These are phyloP conservation scores for Galago senegalensis DNA, from an alignment of 2,797 vertebrate genomes.

Conservation along the genomic window DNA sequence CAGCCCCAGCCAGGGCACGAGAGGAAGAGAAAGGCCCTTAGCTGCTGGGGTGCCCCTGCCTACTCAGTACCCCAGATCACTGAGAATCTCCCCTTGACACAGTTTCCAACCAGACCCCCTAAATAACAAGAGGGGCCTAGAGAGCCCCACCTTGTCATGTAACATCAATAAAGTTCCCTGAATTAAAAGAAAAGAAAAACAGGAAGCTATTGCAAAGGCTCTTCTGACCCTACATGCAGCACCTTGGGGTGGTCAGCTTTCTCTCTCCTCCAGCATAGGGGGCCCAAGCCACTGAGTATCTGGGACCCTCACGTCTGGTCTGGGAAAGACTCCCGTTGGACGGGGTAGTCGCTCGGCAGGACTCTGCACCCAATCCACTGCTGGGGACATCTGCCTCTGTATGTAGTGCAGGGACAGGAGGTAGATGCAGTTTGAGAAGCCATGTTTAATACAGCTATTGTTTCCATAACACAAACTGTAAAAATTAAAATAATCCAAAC, in stretches of 20 bases:
- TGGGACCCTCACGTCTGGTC: background rate
- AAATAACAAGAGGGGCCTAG: too few species aligned
- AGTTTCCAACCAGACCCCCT: too few species aligned
- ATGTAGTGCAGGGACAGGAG: background rate
- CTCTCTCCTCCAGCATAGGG: background rate
- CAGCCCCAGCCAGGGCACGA: too few species aligned
- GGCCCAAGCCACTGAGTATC: background rate
- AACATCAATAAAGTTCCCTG: too few species aligned
- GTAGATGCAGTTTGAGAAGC: background rate
- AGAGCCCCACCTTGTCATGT: too few species aligned
- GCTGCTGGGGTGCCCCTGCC: too few species aligned
- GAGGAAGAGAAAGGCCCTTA: too few species aligned
- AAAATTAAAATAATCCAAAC: conserved; percentile 27
- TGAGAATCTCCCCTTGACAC: too few species aligned
- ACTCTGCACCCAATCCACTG: background rate
- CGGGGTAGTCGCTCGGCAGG: rapidly evolving
- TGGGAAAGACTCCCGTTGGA: background rate
- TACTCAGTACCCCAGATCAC: too few species aligned
- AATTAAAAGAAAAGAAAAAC: background rate
- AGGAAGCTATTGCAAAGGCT: background rate
- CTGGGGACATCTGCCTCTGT: background rate
- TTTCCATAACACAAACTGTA: background rate
- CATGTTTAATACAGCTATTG: background rate
- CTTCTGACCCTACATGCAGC: background rate
- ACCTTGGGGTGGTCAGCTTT: background rate